Percentiles rank a stretch among this genome's conserved stretches.
Conservation (phyloP, 2,113 vertebrate species). For the Toxotes chatareus region DNA sequence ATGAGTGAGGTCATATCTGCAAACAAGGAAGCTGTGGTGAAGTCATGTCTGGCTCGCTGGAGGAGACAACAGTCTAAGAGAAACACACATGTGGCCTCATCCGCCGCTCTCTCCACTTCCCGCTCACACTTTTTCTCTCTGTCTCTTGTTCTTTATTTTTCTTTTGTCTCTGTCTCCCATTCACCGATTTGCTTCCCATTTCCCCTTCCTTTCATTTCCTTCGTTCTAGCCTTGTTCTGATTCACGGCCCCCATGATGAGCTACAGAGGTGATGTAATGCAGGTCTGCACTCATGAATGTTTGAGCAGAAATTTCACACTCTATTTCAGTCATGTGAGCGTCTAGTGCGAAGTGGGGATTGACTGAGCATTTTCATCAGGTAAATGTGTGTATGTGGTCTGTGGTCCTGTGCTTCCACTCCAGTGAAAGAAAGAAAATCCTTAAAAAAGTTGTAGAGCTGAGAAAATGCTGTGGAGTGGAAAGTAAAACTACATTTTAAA, state of each 20-base stretch:
- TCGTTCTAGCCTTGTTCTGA: conserved; percentile 29
- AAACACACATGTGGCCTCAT: conserved; percentile 20
- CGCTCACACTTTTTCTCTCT: background rate
- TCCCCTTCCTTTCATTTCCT: background rate
- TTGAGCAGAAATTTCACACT: conserved; percentile 78
- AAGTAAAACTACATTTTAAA: background rate
- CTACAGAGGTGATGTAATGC: conserved; percentile 66
- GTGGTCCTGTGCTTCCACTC: background rate
- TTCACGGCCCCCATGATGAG: conserved; percentile 31
- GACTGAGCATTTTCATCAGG: conserved; percentile 38
- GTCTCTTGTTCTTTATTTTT: background rate
- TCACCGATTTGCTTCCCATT: conserved; percentile 11
- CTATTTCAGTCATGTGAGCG: conserved; percentile 74
- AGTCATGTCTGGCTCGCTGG: conserved; percentile 67
- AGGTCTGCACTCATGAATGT: conserved; percentile 75
- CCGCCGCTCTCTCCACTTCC: background rate
- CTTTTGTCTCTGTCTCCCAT: background rate
- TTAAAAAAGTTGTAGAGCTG: background rate
- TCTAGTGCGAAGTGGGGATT: conserved; percentile 21
- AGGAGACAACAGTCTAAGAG: conserved; percentile 47
- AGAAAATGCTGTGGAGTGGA: background rate
- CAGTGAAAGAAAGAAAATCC: background rate
- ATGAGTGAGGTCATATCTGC: conserved; percentile 69
- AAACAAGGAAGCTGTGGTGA: conserved; percentile 58
- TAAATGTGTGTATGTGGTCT: background rate